A percentile compares a stretch with the other conserved stretches of the same genome.
phyloP scores from a whole-genome alignment of 2,113 vertebrate genomes.

The Oophaga pumilio region DNA sequence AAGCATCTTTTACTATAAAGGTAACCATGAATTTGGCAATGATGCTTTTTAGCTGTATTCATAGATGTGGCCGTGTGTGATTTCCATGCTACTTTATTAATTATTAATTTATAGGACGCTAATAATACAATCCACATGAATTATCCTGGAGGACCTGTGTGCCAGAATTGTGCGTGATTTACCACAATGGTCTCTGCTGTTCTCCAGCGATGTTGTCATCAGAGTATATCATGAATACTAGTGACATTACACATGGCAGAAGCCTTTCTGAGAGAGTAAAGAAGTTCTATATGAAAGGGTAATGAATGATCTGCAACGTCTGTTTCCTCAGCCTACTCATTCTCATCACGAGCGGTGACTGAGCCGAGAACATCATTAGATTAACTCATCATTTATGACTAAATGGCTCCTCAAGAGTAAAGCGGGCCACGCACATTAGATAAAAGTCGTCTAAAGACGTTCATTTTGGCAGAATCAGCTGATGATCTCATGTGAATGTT shows the following conservation, averaged over 20 bases:
- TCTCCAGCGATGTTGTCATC: conserved; percentile 60
- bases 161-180: conserved; percentile 65
- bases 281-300: neutral
- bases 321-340: neutral
- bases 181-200: conserved; percentile 65
- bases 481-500: neutral
- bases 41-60: conserved; percentile 61
- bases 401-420: neutral
- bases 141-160: conserved; percentile 61
- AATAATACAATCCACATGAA: conserved; percentile 69
- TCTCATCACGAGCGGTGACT: neutral
- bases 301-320: neutral
- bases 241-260: conserved; percentile 61
- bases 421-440: neutral
- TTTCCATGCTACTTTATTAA: conserved; percentile 67
- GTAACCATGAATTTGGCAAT: conserved; percentile 53
- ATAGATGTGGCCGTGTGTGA: conserved; percentile 66
- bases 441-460: neutral
- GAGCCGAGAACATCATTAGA: neutral
- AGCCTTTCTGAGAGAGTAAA: neutral
- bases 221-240: conserved; percentile 64
- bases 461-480: neutral
- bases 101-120: conserved; percentile 61
- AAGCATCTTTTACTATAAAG: neutral
- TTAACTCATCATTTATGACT: neutral